Evolutionary conservation across 2,113 vertebrate genomes (phyloP).

Genomic region (Bombycilla garrulus): DNA sequence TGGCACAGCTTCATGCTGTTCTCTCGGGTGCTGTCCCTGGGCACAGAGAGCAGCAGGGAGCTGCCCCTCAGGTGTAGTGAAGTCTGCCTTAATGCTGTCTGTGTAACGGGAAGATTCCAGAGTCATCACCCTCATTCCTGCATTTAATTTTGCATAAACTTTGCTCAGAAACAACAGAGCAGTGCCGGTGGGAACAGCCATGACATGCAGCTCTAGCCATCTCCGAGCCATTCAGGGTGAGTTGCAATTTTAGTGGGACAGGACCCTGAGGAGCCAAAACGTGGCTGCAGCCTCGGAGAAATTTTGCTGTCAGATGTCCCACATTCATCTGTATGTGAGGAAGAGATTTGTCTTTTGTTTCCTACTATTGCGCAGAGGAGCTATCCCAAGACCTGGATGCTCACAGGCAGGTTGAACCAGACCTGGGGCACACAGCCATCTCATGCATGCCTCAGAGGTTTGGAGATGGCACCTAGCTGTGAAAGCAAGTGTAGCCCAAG

Average conservation of each 20-base stretch:
- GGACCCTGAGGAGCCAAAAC: not conserved
- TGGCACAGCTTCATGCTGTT: not conserved
- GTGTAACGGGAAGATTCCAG: not conserved
- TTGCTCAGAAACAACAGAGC: not conserved
- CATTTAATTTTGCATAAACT: constrained; percentile 6
- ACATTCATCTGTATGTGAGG: rapidly evolving
- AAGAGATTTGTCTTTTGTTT: not conserved
- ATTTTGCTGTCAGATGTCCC: not conserved
- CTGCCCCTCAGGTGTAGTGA: not conserved
- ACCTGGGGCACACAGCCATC: not conserved
- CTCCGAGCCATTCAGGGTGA: not conserved
- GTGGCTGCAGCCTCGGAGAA: not conserved
- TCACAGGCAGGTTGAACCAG: not conserved
- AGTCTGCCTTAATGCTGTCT: not conserved
- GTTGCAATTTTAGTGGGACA: not conserved
- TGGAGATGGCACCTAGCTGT: not conserved
- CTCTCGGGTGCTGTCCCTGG: not conserved
- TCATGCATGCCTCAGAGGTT: not conserved
- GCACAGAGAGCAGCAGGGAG: not conserved
- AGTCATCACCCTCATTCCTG: not conserved
- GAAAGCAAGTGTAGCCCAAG: rapidly evolving
- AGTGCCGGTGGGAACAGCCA: not conserved
- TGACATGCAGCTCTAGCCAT: not conserved
- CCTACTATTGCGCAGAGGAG: not conserved
- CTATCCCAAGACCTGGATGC: not conserved